phyloP scores from a whole-genome alignment of 2,797 vertebrate genomes.

The Enteromius trimaculatus region DNA sequence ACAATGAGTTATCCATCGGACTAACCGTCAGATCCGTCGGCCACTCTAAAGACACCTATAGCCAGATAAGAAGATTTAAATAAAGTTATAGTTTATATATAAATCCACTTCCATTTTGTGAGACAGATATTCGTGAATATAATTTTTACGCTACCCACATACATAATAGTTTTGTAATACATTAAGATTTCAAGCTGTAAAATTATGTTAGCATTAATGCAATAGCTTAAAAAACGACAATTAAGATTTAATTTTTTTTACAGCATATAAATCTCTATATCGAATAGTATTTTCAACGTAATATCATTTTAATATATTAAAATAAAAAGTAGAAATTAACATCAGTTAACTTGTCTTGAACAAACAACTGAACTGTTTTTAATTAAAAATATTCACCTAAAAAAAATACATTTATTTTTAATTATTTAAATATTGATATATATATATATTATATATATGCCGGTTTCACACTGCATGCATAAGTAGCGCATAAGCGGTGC shows the following conservation, averaged over 20 bases:
- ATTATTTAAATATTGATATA: no score
- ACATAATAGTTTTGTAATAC: neutral
- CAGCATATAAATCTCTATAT: neutral
- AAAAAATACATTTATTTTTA: no score
- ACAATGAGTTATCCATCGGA: constrained; percentile 98
- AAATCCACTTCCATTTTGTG: neutral
- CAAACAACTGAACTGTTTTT: neutral
- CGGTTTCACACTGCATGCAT: no score
- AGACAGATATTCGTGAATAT: neutral
- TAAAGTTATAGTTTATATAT: neutral
- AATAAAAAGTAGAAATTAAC: neutral
- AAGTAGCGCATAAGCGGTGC: no score
- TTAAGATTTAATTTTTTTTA: neutral
- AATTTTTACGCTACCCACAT: neutral
- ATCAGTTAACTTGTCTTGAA: neutral
- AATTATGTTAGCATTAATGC: neutral
- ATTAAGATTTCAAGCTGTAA: neutral
- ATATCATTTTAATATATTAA: neutral
- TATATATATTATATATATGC: no score
- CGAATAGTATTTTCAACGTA: neutral
- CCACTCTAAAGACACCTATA: constrained; percentile 96
- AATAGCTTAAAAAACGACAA: neutral
- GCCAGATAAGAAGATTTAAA: constrained; percentile 1
- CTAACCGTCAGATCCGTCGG: constrained; percentile 94
- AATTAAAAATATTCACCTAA: neutral